Conservation (phyloP, 2,113 vertebrate species). For the Oxyura jamaicensis region DNA sequence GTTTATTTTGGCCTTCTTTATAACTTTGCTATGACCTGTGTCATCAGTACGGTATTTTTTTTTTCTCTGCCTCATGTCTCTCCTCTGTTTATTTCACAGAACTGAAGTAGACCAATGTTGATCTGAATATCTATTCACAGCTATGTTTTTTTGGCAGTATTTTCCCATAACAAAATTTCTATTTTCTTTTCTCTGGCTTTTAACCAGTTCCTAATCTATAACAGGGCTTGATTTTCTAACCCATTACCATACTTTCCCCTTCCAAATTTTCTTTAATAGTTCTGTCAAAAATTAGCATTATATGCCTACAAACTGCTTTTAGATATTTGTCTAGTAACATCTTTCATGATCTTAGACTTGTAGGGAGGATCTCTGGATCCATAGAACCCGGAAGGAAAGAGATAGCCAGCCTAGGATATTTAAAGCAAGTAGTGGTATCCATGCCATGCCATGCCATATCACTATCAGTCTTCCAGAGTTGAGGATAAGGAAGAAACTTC, state of each 20-base stretch:
- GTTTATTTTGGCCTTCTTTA: slow-evolving; percentile 40
- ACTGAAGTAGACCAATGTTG: not conserved
- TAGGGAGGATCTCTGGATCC: not conserved
- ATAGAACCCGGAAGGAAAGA: not conserved
- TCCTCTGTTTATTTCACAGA: slow-evolving; percentile 34
- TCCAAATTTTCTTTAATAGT: not conserved
- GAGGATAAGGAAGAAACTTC: not conserved
- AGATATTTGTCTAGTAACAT: not conserved
- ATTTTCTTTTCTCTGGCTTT: not conserved
- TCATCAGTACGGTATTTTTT: slow-evolving; percentile 11
- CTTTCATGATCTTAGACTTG: not conserved
- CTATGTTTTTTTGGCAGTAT: slow-evolving; percentile 17
- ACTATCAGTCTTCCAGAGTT: not conserved
- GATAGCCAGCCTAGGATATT: not conserved
- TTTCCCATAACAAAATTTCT: slow-evolving; percentile 14
- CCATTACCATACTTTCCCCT: not conserved
- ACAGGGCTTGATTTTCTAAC: not conserved
- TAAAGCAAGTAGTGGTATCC: not conserved
- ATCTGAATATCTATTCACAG: slow-evolving; percentile 22
- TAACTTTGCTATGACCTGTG: not conserved
- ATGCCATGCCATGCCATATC: not conserved
- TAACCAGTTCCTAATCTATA: not conserved
- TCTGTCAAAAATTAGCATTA: not conserved
- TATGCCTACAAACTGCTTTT: not conserved
- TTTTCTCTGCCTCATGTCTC: not conserved